Evolutionary conservation across 2,113 vertebrate genomes (phyloP).

Genomic region (Tyrannus savana): DNA sequence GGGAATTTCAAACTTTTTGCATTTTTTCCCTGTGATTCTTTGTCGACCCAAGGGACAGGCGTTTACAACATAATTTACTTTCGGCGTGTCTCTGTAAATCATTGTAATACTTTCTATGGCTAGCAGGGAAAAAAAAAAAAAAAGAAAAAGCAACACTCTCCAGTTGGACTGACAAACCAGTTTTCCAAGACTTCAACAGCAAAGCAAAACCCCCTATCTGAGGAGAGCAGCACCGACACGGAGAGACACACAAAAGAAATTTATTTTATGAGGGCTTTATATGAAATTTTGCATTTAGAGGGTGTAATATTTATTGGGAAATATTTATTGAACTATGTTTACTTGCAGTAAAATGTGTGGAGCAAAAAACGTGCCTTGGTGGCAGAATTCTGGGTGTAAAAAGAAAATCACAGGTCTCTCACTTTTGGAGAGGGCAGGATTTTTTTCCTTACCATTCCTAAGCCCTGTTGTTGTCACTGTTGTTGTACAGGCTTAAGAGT

Average conservation of each 20-base stretch:
- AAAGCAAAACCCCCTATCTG: background rate
- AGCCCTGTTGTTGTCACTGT: slow-evolving; percentile 10
- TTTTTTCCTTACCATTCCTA: background rate
- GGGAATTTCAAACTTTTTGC: slow-evolving; percentile 86
- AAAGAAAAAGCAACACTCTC: background rate
- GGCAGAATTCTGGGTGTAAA: background rate
- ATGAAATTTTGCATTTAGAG: background rate
- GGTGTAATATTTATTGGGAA: background rate
- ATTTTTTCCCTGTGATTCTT: slow-evolving; percentile 85
- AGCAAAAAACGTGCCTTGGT: background rate
- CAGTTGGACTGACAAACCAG: slow-evolving; percentile 56
- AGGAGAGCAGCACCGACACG: background rate
- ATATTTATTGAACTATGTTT: background rate
- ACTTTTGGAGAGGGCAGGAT: background rate
- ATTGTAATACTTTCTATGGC: slow-evolving; percentile 82
- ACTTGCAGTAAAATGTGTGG: background rate
- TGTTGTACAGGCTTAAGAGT: background rate
- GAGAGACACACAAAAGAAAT: background rate
- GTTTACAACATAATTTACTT: slow-evolving; percentile 89
- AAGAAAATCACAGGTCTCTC: background rate
- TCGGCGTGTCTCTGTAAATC: slow-evolving; percentile 86
- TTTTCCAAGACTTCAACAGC: slow-evolving; percentile 42
- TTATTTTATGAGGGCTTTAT: background rate
- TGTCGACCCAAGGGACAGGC: slow-evolving; percentile 79
- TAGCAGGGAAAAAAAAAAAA: slow-evolving; percentile 41